These are phyloP conservation scores for Notodonta ziczac DNA, from an alignment of 2,888 invertebrate genomes.

Conservation along the genomic window DNA sequence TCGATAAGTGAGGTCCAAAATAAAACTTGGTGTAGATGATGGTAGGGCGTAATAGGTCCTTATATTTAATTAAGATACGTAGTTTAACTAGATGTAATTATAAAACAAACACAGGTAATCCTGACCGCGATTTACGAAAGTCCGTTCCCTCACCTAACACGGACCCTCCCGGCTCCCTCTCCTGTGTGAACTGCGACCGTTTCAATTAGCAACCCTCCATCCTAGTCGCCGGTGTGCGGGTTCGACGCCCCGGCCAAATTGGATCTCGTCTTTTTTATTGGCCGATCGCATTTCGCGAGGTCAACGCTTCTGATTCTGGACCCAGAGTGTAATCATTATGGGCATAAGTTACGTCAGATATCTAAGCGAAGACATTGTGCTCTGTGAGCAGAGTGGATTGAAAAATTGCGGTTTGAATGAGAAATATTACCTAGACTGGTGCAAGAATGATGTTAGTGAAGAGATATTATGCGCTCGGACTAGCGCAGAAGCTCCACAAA, in stretches of 20 bases:
- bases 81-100: too few relatives aligned
- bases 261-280: conserved; percentile 38
- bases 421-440: background rate
- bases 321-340: background rate
- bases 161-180: conserved; percentile 14
- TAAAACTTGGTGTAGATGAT: too few relatives aligned
- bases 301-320: background rate
- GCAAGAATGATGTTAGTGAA: background rate
- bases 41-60: too few relatives aligned
- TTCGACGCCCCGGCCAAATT: conserved; percentile 46
- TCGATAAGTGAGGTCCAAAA: too few relatives aligned
- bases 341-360: too few relatives aligned
- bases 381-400: too few relatives aligned
- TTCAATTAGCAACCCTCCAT: conserved; percentile 42
- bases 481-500: background rate
- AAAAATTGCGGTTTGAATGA: background rate
- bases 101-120: too few relatives aligned
- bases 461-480: background rate
- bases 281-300: conserved; percentile 13
- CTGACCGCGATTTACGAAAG: too few relatives aligned
- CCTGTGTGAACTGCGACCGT: conserved; percentile 21
- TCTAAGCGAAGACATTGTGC: too few relatives aligned
- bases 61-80: too few relatives aligned
- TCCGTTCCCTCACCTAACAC: background rate
- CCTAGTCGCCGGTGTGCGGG: conserved; percentile 24